Evolutionary conservation across 2,113 vertebrate species (phyloP).

Genomic region (Taurulus bubalis): DNA sequence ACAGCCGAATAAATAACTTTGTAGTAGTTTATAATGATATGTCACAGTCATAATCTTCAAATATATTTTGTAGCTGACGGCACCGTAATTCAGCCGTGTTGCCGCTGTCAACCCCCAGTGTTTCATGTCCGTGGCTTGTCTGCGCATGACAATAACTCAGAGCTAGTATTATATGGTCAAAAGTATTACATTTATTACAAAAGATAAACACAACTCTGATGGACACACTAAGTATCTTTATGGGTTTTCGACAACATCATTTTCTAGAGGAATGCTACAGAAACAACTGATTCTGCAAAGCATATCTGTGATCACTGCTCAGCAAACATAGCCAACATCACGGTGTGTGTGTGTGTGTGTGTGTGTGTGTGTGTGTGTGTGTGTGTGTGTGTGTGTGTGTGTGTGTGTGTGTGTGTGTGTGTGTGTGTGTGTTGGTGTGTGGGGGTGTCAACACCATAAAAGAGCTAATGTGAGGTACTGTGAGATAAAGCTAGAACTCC

Average conservation of each 20-base stretch:
- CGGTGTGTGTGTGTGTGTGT: background rate
- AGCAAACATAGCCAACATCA: background rate
- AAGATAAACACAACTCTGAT: background rate
- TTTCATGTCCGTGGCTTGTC: constrained; percentile 2
- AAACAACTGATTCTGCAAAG: background rate
- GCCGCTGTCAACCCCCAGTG: constrained; percentile 2
- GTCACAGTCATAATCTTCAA: constrained; percentile 21
- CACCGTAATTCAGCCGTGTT: constrained; percentile 1
- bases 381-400: no score
- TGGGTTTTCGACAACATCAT: background rate
- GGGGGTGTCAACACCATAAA: background rate
- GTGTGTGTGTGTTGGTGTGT: no score
- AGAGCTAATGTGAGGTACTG: background rate
- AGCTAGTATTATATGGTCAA: background rate
- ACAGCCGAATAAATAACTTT: constrained; percentile 17
- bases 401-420: no score
- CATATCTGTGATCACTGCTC: background rate
- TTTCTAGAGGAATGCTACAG: background rate
- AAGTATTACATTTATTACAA: background rate
- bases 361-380: no score
- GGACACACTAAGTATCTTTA: background rate
- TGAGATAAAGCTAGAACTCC: background rate
- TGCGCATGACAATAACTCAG: background rate
- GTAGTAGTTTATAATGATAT: constrained; percentile 25
- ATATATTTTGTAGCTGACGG: background rate